These are phyloP conservation scores for Heliconius hewitsoni DNA, from an alignment of 1,140 invertebrate genomes.

Conservation along the genomic window DNA sequence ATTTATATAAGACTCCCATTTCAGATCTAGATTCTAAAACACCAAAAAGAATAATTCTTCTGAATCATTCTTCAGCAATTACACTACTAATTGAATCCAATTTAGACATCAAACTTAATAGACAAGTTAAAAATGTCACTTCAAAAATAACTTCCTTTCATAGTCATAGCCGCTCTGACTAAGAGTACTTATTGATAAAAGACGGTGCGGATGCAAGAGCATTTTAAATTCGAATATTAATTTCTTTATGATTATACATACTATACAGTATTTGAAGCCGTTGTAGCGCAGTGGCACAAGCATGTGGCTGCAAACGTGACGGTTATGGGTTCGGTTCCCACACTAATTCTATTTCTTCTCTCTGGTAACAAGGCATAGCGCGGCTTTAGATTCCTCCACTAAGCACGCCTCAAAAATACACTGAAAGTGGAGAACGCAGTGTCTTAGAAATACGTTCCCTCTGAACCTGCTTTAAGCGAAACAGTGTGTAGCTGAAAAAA, in stretches of 20 bases:
- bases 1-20: background rate
- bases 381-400: no score
- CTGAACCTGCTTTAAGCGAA: no score
- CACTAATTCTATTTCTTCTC: no score
- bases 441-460: no score
- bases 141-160: constrained; percentile 40
- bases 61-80: constrained; percentile 37
- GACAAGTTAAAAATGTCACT: constrained; percentile 42
- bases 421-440: no score
- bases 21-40: background rate
- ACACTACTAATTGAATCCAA: constrained; percentile 50
- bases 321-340: no score
- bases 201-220: background rate
- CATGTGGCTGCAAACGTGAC: no score
- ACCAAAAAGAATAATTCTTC: constrained; percentile 1
- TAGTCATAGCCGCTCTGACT: constrained; percentile 37
- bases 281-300: no score
- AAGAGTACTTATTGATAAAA: constrained; percentile 36
- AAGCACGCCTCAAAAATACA: no score
- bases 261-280: background rate
- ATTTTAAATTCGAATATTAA: constrained; percentile 12
- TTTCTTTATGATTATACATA: background rate
- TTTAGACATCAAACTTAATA: constrained; percentile 47
- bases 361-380: no score
- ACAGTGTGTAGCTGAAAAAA: no score